A percentile compares a stretch with the other conserved stretches of the same genome.
Evolutionary conservation across 2,888 invertebrate species (phyloP).

Genomic region (Cephus pulcher): DNA sequence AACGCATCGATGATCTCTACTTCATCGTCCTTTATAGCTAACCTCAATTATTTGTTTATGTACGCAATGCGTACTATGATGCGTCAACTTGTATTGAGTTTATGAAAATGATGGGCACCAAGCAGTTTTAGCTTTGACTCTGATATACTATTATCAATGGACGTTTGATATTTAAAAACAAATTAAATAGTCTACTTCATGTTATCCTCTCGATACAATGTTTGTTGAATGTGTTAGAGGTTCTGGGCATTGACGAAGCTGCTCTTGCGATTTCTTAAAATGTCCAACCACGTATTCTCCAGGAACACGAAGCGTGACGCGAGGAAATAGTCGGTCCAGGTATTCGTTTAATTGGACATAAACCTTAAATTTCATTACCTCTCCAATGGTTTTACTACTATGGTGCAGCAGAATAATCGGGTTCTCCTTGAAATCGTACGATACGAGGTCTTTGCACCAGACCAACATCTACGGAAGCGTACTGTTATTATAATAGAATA

Average conservation of each 20-base stretch:
- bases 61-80: constrained; percentile 18
- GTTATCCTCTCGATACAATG: not conserved
- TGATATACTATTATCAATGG: not conserved
- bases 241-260: not conserved
- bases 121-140: not conserved
- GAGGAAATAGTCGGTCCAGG: not conserved
- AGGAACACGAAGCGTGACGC: not conserved
- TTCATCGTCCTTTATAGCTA: constrained; percentile 18
- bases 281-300: not conserved
- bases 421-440: not conserved
- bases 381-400: not conserved
- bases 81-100: not conserved
- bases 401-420: not conserved
- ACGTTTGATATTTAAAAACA: not conserved
- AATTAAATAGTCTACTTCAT: not conserved
- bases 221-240: not conserved
- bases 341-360: not conserved
- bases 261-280: not conserved
- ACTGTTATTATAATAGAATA: not conserved
- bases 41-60: constrained; percentile 45
- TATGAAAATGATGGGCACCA: not conserved
- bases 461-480: not conserved
- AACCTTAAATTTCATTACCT: not conserved
- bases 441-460: not conserved
- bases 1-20: not conserved